Evolutionary conservation across 2,888 invertebrate species (phyloP).

Genomic region (Creontiades dilutus): DNA sequence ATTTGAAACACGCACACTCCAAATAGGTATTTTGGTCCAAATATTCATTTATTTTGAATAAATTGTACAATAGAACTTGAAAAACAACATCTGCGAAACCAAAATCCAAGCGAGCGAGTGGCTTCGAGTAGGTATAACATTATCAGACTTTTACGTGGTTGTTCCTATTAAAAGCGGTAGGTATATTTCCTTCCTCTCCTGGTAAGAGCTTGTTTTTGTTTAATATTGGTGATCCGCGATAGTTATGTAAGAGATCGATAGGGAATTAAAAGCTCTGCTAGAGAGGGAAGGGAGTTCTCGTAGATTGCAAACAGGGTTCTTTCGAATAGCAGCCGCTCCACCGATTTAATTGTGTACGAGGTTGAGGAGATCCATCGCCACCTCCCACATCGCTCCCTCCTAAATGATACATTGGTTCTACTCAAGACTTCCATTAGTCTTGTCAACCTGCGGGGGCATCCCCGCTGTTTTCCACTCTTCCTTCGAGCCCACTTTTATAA

Average conservation of each 20-base stretch:
- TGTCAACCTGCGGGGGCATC: conserved; percentile 39
- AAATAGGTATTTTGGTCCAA: too few species aligned
- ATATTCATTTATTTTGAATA: too few species aligned
- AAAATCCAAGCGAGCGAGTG: too few species aligned
- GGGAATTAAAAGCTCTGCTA: neutral
- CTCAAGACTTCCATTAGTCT: conserved; percentile 54
- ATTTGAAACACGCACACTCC: too few species aligned
- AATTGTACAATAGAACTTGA: too few species aligned
- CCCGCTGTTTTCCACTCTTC: neutral
- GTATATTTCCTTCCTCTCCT: too few species aligned
- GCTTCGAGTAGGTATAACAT: too few species aligned
- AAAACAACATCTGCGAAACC: too few species aligned
- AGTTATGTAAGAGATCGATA: neutral
- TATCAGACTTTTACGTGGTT: too few species aligned
- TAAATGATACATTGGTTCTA: conserved; percentile 46
- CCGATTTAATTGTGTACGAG: neutral
- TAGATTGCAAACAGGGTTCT: neutral
- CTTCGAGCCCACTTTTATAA: neutral
- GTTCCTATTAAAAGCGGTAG: too few species aligned
- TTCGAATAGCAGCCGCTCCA: neutral
- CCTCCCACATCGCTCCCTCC: neutral
- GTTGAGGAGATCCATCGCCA: neutral
- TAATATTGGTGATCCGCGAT: too few species aligned
- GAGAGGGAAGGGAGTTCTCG: neutral
- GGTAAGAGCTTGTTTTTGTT: too few species aligned